These are phyloP conservation scores for Odontophorus gujanensis DNA, from an alignment of 2,113 vertebrate genomes.

Conservation along the genomic window DNA sequence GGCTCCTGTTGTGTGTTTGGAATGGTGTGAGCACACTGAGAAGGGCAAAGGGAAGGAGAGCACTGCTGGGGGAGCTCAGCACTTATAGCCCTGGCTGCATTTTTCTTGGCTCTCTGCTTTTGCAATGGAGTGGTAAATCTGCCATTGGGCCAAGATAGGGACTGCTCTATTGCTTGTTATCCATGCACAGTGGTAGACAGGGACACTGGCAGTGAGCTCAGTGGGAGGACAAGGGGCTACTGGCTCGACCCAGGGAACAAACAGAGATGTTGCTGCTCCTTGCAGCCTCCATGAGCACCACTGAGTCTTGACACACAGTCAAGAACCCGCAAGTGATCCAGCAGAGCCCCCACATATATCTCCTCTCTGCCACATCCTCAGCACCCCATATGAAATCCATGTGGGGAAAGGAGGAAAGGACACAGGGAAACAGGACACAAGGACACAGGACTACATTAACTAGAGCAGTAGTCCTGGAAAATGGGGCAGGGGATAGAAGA, in stretches of 20 bases:
- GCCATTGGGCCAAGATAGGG: too few relatives aligned
- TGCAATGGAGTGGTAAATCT: background rate
- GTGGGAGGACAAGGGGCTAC: accelerated
- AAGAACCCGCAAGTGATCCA: background rate
- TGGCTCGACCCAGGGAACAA: background rate
- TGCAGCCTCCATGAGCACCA: background rate
- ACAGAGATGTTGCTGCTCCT: accelerated
- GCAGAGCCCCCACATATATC: background rate
- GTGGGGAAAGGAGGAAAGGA: background rate
- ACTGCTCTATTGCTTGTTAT: accelerated
- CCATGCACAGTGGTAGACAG: accelerated
- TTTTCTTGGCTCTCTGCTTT: background rate
- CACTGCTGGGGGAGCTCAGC: background rate
- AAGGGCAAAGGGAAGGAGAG: background rate
- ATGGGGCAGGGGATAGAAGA: background rate
- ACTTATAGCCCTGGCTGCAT: background rate
- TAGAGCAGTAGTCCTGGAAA: background rate
- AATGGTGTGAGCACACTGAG: background rate
- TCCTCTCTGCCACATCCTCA: accelerated
- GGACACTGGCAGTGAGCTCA: background rate
- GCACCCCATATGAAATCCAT: accelerated
- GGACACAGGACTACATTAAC: accelerated
- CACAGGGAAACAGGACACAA: background rate
- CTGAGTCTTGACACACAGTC: accelerated
- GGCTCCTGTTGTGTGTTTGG: background rate